Evolutionary conservation across 2,113 vertebrate species (phyloP), one percentile per base, ranked within the genome.

Genomic region (Pteronura brasiliensis): DNA sequence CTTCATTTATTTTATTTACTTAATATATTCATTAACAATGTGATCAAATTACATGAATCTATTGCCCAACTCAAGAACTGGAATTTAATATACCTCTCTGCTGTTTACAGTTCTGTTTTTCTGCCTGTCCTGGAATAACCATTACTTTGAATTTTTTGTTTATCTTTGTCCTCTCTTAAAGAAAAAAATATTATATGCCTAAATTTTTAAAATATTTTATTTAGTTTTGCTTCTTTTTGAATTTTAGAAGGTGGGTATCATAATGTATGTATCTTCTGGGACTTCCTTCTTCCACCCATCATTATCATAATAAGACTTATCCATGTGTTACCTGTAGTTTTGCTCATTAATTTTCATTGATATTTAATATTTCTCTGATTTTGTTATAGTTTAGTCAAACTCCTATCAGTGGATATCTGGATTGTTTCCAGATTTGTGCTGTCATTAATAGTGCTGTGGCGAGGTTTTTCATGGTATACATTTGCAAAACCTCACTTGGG

Each of bases 341-440:
- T 55, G 39, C 55, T 95, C 88, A 94, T 76, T 87, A 61, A 57
- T 92, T 92, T 79, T 95, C 57, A 91, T 7, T 96, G 90, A 57
- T 92, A 67, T 67, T 96, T 59, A 74, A 57, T 82, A 74, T 93
- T 91, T 91, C 49, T 92, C 34, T 55, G n/a, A 97, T 95, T 82
- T 83, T 39, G 10, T 3, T 89, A 36, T 15, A 59, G 36, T 27
- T 42, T 96, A 92, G 79, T 84, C 21, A 89, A 47, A 92, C 10
- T 72, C 27, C 13, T 92, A 7, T 83, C 42, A 88, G 20, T 94
- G 57, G 12, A 13, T 23, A 52, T 72, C 85, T 69, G 65, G 20
- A 23, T 71, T 72, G 12, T 83, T 93, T 92, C 61, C 17, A 74
- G n/a, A 84, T 93, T 63, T 88, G 31, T 94, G 65, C 77, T 96